These are phyloP conservation scores for Microctonus aethiopoides DNA, from an alignment of 2,888 invertebrate genomes.

Conservation along the genomic window DNA sequence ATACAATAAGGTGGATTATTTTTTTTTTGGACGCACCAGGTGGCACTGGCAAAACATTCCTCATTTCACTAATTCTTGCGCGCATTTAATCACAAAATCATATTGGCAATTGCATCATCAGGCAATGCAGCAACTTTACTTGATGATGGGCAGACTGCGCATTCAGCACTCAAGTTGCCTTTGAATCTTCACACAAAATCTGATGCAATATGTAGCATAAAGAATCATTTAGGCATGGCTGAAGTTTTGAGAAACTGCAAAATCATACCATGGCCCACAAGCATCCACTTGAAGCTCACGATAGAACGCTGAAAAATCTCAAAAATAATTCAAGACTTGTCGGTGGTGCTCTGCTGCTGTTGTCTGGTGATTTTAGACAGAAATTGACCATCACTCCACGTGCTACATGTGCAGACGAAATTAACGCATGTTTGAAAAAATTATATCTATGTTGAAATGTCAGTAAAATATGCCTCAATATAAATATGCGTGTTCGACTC, in stretches of 20 bases:
- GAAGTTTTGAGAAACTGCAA: conserved; percentile 43
- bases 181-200: not conserved
- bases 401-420: conserved; percentile 47
- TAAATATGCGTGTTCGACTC: conserved; percentile 16
- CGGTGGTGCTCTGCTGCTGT: conserved; percentile 45
- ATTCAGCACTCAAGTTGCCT: conserved; percentile 17
- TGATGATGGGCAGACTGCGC: conserved; percentile 22
- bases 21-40: too few species aligned
- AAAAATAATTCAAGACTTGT: conserved; percentile 36
- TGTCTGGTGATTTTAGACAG: conserved; percentile 53
- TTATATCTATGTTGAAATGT: conserved; percentile 38
- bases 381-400: conserved; percentile 49
- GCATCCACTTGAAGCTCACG: conserved; percentile 54
- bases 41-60: conserved; percentile 23
- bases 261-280: conserved; percentile 63
- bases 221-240: conserved; percentile 34
- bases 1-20: conserved; percentile 49
- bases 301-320: conserved; percentile 49
- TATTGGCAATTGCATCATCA: conserved; percentile 35
- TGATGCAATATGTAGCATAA: conserved; percentile 43
- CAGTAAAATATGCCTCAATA: not conserved
- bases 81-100: conserved; percentile 36
- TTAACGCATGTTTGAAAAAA: conserved; percentile 47
- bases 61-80: conserved; percentile 45
- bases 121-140: not conserved